Conservation (phyloP, 2,797 vertebrate genomes). For the Neomorphus geoffroyi region DNA sequence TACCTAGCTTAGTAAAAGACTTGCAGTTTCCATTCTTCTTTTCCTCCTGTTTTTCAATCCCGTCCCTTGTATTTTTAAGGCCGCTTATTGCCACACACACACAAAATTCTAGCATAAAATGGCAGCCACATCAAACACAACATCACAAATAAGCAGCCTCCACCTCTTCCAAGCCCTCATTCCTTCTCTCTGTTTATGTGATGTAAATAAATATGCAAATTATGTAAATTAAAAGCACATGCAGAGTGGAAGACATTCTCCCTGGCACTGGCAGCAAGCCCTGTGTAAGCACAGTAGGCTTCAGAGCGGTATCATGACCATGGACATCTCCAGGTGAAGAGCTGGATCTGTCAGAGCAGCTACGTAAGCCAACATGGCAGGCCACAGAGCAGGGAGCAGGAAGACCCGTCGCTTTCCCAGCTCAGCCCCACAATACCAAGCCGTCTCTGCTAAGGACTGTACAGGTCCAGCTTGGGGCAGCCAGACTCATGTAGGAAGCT, state of each 20-base stretch:
- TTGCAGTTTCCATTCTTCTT: not conserved
- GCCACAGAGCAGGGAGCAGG: not conserved
- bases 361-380: accelerated
- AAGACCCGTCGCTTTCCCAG: not conserved
- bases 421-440: not conserved
- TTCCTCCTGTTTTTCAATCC: not conserved
- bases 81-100: not conserved
- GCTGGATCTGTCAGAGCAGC: not conserved
- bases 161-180: not conserved
- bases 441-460: not conserved
- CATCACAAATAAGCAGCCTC: not conserved
- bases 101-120: not conserved
- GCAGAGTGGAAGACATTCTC: not conserved
- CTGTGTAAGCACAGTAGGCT: not conserved
- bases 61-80: constrained; percentile 6
- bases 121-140: constrained; percentile 20
- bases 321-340: accelerated
- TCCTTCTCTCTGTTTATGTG: not conserved
- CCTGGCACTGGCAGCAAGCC: not conserved
- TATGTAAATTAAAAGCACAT: not conserved
- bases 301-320: not conserved
- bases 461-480: too few species aligned
- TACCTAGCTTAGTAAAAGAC: not conserved
- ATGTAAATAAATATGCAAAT: not conserved
- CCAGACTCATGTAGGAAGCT: not conserved